Percentiles rank a stretch among this genome's conserved stretches.
Evolutionary conservation across 2,797 vertebrate species (phyloP).

Genomic region (Eidolon dupreanum): DNA sequence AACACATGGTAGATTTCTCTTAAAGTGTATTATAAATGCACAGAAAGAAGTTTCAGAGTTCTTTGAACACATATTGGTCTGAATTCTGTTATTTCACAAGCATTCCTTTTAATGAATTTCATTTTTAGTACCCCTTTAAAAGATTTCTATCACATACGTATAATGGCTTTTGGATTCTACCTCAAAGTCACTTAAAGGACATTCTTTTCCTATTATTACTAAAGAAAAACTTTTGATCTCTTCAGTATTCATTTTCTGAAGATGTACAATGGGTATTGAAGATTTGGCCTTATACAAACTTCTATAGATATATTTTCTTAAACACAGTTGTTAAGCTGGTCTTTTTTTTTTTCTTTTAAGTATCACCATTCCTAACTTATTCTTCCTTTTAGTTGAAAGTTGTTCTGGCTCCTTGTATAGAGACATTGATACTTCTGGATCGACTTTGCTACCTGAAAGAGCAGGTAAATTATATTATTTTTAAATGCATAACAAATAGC

Average conservation of each 20-base stretch:
- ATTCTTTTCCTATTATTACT: constrained; percentile 54
- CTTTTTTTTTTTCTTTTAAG: constrained; percentile 47
- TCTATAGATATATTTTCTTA: constrained; percentile 65
- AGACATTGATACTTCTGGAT: constrained; percentile 96
- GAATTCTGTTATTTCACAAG: constrained; percentile 80
- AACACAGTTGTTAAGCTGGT: constrained; percentile 14
- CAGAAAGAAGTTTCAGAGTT: constrained; percentile 76
- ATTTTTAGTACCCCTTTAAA: constrained; percentile 81
- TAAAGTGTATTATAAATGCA: constrained; percentile 78
- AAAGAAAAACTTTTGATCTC: constrained; percentile 76
- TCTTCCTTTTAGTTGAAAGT: constrained; percentile 93
- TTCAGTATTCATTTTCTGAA: constrained; percentile 73
- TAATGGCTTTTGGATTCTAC: constrained; percentile 75
- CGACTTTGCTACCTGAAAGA: constrained; percentile 97
- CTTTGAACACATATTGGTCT: constrained; percentile 83
- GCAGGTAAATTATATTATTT: constrained; percentile 90
- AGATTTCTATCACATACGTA: constrained; percentile 76
- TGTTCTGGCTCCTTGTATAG: constrained; percentile 94
- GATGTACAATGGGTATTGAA: constrained; percentile 54
- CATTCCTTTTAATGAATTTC: constrained; percentile 81
- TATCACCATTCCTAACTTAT: constrained; percentile 61
- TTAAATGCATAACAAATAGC: constrained; percentile 70
- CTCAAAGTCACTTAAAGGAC: constrained; percentile 70
- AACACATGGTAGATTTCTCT: constrained; percentile 84
- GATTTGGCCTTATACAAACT: constrained; percentile 48